These are phyloP conservation scores for Neodiprion virginianus DNA, from an alignment of 1,140 invertebrate genomes.

Conservation along the genomic window DNA sequence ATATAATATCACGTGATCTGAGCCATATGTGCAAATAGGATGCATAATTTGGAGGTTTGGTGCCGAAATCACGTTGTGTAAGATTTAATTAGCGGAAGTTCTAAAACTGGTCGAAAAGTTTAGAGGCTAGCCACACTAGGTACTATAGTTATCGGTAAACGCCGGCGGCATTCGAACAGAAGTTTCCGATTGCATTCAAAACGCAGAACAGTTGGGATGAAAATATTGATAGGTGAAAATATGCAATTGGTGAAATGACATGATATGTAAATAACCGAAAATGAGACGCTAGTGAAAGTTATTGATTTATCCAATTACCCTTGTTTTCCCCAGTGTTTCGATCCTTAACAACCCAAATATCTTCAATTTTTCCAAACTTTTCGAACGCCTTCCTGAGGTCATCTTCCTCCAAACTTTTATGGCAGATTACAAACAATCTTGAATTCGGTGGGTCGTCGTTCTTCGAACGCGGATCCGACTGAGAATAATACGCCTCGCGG, in stretches of 20 bases:
- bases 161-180: not conserved
- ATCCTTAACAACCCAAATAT: constrained; percentile 89
- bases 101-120: not conserved
- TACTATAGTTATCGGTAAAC: not conserved
- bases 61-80: not conserved
- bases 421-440: constrained; percentile 86
- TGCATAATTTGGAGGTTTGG: too few species aligned
- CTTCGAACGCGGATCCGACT: constrained; percentile 58
- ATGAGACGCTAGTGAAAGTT: constrained; percentile 23
- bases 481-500: constrained; percentile 54
- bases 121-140: not conserved
- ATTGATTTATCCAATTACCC: constrained; percentile 65
- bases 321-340: constrained; percentile 84
- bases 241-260: constrained; percentile 14
- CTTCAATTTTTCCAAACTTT: constrained; percentile 84
- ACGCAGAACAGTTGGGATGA: not conserved
- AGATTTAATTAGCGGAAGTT: not conserved
- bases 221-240: constrained; percentile 6
- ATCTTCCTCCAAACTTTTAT: constrained; percentile 80
- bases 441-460: constrained; percentile 84
- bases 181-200: not conserved
- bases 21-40: too few species aligned
- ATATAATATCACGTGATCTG: too few species aligned
- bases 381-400: constrained; percentile 81
- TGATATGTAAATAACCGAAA: not conserved